Conservation (phyloP, 2,888 invertebrate genomes). For the Julus scanicus region DNA sequence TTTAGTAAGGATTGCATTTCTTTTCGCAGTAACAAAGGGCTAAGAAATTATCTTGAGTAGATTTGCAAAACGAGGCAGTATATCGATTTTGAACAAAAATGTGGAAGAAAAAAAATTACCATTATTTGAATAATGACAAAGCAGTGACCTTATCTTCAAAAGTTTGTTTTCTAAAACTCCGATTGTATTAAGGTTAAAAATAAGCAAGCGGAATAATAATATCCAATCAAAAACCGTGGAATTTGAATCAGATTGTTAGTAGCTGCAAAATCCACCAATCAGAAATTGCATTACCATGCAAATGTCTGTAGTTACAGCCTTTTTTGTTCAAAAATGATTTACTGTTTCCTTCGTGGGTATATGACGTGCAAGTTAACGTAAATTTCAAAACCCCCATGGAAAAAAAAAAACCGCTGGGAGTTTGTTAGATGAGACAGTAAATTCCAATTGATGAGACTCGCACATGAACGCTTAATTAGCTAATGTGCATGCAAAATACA, state of each 20-base stretch:
- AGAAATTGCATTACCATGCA: background rate
- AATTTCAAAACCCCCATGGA: too few species aligned
- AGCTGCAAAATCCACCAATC: background rate
- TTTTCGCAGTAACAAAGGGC: background rate
- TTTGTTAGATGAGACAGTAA: too few species aligned
- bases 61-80: background rate
- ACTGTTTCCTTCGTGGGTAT: too few species aligned
- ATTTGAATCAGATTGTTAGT: background rate
- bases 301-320: background rate
- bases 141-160: background rate
- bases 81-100: background rate
- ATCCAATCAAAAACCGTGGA: background rate
- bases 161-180: background rate
- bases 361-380: too few species aligned
- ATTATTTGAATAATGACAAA: background rate
- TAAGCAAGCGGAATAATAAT: background rate
- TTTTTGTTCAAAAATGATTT: too few species aligned
- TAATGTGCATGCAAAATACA: background rate
- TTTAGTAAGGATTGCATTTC: constrained; percentile 18
- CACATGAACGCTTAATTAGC: background rate
- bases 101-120: background rate
- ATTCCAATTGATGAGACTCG: too few species aligned
- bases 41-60: background rate
- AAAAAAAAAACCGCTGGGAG: too few species aligned
- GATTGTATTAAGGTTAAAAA: background rate